Evolutionary conservation across 2,888 invertebrate species (phyloP), one percentile per base, ranked within the genome.

Genomic region (Scelioninae gen. 1): DNA sequence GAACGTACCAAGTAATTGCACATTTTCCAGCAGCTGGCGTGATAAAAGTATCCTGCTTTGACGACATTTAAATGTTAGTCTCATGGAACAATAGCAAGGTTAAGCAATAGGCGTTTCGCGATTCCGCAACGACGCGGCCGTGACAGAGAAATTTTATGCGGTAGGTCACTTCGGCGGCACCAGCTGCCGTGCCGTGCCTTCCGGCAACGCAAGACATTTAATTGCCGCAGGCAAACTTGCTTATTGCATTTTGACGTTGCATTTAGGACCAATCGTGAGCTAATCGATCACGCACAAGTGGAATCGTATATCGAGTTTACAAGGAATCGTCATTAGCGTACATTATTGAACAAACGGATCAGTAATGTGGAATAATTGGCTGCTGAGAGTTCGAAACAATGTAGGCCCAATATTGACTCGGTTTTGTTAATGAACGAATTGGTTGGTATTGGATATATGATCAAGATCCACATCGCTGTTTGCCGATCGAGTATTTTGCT

Each of bases 131-230:
- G 31, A 65, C 65, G 65, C 82, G 88, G 60, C 89, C 89, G 60
- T 90, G 90, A 83, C 90, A 89, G 85, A 88, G 90, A 74, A 89
- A 88, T 87, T 87, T 85, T 76, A 86, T 87, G 84, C 79, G 85
- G 85, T 85, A 87, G 87, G 87, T 89, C 86, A 82, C 45, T 60
- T 82, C 82, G 79, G 87, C 86, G 5, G 45, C 32, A 34, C 86
- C 85, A 83, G 83, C 79, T 82, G 58, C 69, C 72, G 78, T n/a
- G 55, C 49, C 53, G 56, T 78, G 65, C 77, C 69, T 78, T 58
- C 75, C 51, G 72, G 71, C 83, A 82, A 77, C 5, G 16, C 40
- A 47, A 74, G 63, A 65, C 56, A 16, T 58, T 66, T 56, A 31
- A 66, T 76, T 63, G 62, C 77, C 43, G 1, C 6, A 49, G 47